Base-by-base conservation (phyloP, 1,140 invertebrate species). In the Ladona fulva region DNA sequence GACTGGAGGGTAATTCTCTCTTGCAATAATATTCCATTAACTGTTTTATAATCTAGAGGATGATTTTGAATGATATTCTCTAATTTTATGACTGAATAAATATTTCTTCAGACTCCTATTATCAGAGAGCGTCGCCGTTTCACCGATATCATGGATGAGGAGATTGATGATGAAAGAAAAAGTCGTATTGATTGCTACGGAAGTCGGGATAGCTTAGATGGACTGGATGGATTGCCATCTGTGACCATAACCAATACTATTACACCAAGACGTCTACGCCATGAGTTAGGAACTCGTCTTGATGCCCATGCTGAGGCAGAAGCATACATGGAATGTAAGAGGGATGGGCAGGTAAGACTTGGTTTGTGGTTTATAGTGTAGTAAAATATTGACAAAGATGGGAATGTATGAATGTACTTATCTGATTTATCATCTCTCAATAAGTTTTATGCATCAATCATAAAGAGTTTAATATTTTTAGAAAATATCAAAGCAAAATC, bases 91-190 rank as follows among this genome's bases (percentile, higher is more conserved):
- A n/a, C n/a, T n/a, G n/a, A n/a, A n/a, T n/a, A n/a, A n/a, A n/a
- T 37, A 73, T 42, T 14, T 59, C 73, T 44, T 77, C 81, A 95
- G 92, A 90, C 94, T 0, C 94, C 95, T 8, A 90, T 95, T 7
- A 95, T 97, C 80, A 88, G 94, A 25, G 96, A 97, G 86, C 87
- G 96, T 78, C 90, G 96, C 78, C 90, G 95, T 74, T 97, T 97
- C 83, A 96, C 94, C 10, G 96, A 97, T 82, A 90, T 97, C 0
- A 97, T 97, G 95, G 96, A 97, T 83, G 96, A 97, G 84, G 95
- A 97, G 86, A 96, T 97, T 77, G 94, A 96, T 80, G 95, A 97
- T 83, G 95, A 97, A 84, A 88, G 92, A 24, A 92, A 91, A 81
- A 92, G 90, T 10, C 87, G 93, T 16, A 94, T 95, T 76, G n/a